These are phyloP conservation scores for Tragulus kanchil DNA, from an alignment of 2,113 vertebrate species.

Conservation along the genomic window DNA sequence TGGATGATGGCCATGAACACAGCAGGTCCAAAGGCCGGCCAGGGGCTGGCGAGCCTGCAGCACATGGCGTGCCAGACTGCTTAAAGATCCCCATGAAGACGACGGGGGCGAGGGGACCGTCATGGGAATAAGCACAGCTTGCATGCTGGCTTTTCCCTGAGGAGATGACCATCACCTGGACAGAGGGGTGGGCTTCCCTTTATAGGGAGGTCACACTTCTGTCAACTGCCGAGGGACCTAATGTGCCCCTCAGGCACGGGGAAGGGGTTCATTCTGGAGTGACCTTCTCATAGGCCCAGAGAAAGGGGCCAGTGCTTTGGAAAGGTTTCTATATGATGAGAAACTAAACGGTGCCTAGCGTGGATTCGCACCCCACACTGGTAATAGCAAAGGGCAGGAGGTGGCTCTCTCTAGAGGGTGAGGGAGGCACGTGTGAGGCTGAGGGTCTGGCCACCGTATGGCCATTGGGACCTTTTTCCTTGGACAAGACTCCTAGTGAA, in stretches of 20 bases:
- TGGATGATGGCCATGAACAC: background rate
- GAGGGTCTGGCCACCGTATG: background rate
- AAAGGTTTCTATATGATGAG: background rate
- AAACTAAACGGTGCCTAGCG: background rate
- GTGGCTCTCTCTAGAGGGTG: background rate
- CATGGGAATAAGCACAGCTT: background rate
- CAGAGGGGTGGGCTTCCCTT: background rate
- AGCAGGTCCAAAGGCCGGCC: background rate
- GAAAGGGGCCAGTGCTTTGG: background rate
- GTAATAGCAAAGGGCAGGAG: background rate
- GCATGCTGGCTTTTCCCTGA: background rate
- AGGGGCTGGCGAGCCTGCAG: background rate
- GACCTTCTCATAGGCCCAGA: background rate
- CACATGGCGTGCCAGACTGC: background rate
- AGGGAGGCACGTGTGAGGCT: accelerated
- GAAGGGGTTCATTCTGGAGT: background rate
- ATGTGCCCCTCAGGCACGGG: background rate
- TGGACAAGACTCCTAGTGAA: conserved; percentile 43
- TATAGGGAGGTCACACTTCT: background rate
- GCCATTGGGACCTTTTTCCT: no score
- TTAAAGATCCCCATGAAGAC: background rate
- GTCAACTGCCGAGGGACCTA: background rate
- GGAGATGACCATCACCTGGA: background rate
- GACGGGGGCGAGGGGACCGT: background rate
- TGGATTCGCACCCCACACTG: background rate